phyloP scores from a whole-genome alignment of 2,797 vertebrate species.

The Percopsis omiscomaycus region DNA sequence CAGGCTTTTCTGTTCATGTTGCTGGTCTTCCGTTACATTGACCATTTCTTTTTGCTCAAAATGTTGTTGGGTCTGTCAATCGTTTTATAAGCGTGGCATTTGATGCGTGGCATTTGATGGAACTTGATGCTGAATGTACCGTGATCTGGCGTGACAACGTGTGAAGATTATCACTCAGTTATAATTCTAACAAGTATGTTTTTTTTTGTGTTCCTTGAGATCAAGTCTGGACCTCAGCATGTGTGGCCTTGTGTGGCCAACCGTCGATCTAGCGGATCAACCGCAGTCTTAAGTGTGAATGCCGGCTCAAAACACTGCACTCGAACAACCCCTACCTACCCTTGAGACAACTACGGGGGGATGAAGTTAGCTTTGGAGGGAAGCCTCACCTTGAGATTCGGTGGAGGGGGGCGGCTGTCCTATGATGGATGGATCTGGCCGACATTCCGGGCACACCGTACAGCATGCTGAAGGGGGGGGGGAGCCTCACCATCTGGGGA shows the following conservation, averaged over 20 bases:
- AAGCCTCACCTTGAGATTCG: slow-evolving; percentile 61
- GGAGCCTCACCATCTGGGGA: slow-evolving; percentile 60
- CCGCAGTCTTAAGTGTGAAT: slow-evolving; percentile 46
- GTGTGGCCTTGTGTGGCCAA: slow-evolving; percentile 53
- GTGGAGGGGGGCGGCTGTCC: slow-evolving; percentile 34
- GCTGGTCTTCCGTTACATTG: slow-evolving; percentile 33
- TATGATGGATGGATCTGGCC: slow-evolving; percentile 67
- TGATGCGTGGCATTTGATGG: background rate
- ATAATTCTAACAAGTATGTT: background rate
- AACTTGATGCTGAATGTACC: background rate
- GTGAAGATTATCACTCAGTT: slow-evolving; percentile 1
- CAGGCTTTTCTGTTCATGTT: slow-evolving; percentile 17
- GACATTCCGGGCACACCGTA: slow-evolving; percentile 55
- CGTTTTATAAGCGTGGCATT: background rate
- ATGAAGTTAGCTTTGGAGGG: slow-evolving; percentile 11
- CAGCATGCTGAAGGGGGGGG: background rate
- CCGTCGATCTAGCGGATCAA: slow-evolving; percentile 37
- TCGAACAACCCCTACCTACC: slow-evolving; percentile 59
- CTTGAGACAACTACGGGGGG: slow-evolving; percentile 38
- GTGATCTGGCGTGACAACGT: background rate
- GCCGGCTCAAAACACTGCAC: slow-evolving; percentile 55
- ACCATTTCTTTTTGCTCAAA: slow-evolving; percentile 11
- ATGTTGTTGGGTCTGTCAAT: slow-evolving; percentile 2
- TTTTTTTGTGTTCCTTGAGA: no score
- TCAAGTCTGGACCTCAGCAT: slow-evolving; percentile 15